Evolutionary conservation across 2,888 invertebrate genomes (phyloP).

Genomic region (Stenchaetothrips biformis): DNA sequence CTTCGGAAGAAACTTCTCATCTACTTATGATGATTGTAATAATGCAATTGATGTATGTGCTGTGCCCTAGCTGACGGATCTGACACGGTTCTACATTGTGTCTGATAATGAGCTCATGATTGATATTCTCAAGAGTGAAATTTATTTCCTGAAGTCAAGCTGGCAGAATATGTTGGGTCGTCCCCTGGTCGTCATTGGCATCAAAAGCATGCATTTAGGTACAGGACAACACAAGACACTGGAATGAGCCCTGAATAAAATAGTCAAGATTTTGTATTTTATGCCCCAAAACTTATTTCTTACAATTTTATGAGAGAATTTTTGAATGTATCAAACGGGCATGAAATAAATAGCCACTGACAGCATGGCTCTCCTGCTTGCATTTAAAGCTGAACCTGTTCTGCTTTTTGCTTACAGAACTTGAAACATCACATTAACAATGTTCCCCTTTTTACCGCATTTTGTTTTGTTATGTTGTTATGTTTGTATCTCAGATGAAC

Average conservation of each 20-base stretch:
- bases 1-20: slow-evolving; percentile 33
- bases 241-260: background rate
- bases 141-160: slow-evolving; percentile 95
- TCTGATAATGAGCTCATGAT: slow-evolving; percentile 97
- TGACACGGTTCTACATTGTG: slow-evolving; percentile 96
- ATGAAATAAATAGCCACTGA: background rate
- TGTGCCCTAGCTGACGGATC: slow-evolving; percentile 84
- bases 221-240: slow-evolving; percentile 41
- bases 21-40: slow-evolving; percentile 31
- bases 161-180: slow-evolving; percentile 98
- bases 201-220: slow-evolving; percentile 88
- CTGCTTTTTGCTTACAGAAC: background rate
- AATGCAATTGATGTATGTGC: slow-evolving; percentile 31
- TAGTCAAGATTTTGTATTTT: too few species aligned
- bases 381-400: background rate
- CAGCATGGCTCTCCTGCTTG: background rate
- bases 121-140: slow-evolving; percentile 94
- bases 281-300: background rate
- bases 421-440: background rate
- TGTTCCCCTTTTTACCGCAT: background rate
- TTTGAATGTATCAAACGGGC: too few species aligned
- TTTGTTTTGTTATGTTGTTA: background rate
- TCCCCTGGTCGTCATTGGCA: slow-evolving; percentile 86
- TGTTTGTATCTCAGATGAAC: background rate
- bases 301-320: background rate